Conservation (phyloP, 2,113 vertebrate genomes). For the Pao palembangensis region DNA sequence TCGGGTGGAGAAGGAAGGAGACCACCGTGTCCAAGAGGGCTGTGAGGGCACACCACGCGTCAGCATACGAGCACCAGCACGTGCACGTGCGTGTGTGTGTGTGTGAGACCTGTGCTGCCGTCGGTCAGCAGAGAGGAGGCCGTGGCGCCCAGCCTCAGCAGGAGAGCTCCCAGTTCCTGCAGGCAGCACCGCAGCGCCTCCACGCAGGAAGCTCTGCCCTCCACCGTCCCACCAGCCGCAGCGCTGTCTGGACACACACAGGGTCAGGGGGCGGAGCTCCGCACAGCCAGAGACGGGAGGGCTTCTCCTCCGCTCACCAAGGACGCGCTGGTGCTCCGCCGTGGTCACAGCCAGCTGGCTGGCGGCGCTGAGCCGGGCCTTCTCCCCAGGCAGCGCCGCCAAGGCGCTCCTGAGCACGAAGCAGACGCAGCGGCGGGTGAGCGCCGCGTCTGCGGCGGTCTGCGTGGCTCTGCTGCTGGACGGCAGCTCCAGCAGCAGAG, state of each 20-base stretch:
- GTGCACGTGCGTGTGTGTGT: no score
- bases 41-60: constrained; percentile 39
- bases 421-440: constrained; percentile 81
- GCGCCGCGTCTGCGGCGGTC: constrained; percentile 75
- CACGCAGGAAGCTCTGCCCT: constrained; percentile 70
- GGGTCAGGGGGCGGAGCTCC: not conserved
- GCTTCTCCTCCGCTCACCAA: constrained; percentile 72
- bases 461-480: constrained; percentile 80
- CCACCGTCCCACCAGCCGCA: constrained; percentile 78
- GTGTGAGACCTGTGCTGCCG: constrained; percentile 77
- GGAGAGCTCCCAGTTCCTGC: constrained; percentile 86
- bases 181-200: constrained; percentile 84
- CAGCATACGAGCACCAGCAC: not conserved
- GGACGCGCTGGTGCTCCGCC: constrained; percentile 79
- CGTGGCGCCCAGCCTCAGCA: constrained; percentile 81
- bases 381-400: constrained; percentile 88
- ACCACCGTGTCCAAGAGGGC: constrained; percentile 84
- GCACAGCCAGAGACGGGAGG: not conserved
- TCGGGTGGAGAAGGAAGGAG: constrained; percentile 82
- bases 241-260: constrained; percentile 70
- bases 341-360: constrained; percentile 83
- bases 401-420: constrained; percentile 86
- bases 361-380: constrained; percentile 88
- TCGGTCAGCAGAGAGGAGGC: constrained; percentile 85
- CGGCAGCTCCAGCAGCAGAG: constrained; percentile 81